Evolutionary conservation across 2,113 vertebrate genomes (phyloP).

Genomic region (Catharus minimus): DNA sequence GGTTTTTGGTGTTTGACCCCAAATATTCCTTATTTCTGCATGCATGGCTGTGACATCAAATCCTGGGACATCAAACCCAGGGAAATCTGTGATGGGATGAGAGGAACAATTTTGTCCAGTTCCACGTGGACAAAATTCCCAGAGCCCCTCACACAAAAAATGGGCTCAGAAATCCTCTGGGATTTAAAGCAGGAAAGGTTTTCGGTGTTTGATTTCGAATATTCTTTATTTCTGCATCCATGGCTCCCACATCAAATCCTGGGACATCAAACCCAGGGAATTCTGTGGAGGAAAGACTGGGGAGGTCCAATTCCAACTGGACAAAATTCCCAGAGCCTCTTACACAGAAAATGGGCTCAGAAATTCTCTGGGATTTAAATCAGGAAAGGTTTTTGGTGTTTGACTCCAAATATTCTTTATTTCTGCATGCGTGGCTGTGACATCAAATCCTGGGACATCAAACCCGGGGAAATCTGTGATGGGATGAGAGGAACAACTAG

Average conservation of each 20-base stretch:
- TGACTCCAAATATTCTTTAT: rapidly evolving
- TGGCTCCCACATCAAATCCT: too few species aligned
- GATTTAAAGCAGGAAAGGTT: neutral
- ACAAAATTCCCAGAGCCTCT: rapidly evolving
- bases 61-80: too few species aligned
- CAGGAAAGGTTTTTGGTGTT: neutral
- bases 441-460: too few species aligned
- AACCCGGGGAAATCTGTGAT: neutral
- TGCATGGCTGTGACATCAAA: rapidly evolving
- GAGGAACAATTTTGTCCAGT: rapidly evolving
- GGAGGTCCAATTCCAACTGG: rapidly evolving
- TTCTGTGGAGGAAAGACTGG: rapidly evolving
- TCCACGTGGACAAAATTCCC: neutral
- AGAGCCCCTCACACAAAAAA: rapidly evolving
- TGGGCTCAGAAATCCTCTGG: rapidly evolving
- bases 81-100: neutral
- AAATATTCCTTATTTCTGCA: neutral
- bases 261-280: neutral
- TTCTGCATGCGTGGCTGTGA: neutral
- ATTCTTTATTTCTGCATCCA: too few species aligned
- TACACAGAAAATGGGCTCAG: rapidly evolving
- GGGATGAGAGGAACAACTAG: too few species aligned
- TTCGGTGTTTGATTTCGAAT: rapidly evolving
- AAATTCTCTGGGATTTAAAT: neutral
- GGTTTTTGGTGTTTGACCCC: neutral